Base-by-base conservation (phyloP, 2,113 vertebrate genomes). In the Triplophysa tibetana region DNA sequence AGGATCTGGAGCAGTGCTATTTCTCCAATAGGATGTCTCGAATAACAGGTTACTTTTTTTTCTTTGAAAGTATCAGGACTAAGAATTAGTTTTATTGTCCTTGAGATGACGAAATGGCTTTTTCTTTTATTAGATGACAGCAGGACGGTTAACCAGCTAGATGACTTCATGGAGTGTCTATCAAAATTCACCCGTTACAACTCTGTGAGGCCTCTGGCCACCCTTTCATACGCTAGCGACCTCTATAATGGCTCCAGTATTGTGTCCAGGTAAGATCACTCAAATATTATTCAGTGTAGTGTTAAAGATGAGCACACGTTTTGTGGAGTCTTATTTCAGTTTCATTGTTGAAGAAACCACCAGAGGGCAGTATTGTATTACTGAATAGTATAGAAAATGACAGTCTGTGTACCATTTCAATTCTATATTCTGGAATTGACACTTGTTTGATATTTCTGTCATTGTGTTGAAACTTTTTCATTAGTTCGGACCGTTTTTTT, bases 221-320 rank as follows among this genome's bases (percentile, higher is more conserved):
- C 98, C 0, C 92, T 99, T 29, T 99, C 97, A 1, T 99, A 99
- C 0, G 97, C 98, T 64, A 99, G 97, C 65, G 98, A 99, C 89
- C 96, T 99, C 75, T 99, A 99, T 86, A 99, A 98, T 70, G 97
- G 98, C 77, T 99, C 98, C 88, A 99, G 98, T 88, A 99, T 99
- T 78, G 98, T 99, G 13, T 99, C 98, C 85, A 99, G 98, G 98
- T 99, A 94, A 86, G 90, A n/a, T 8, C 14, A 10, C 21, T 23
- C 61, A 58, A 26, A 29, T 17, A 21, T 43, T 33, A 4, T 65
- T 38, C 33, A 7, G 33, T n/a, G 16, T 17, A 9, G 0, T 56
- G 19, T 58, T 21, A 6, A 54, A 10, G 43, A 45, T 12, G 2
- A 45, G 10, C 9, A 45, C 43, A 45, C 43, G 8, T 45, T 45